Conservation (phyloP, 2,113 vertebrate species). For the Sigmodon hispidus region DNA sequence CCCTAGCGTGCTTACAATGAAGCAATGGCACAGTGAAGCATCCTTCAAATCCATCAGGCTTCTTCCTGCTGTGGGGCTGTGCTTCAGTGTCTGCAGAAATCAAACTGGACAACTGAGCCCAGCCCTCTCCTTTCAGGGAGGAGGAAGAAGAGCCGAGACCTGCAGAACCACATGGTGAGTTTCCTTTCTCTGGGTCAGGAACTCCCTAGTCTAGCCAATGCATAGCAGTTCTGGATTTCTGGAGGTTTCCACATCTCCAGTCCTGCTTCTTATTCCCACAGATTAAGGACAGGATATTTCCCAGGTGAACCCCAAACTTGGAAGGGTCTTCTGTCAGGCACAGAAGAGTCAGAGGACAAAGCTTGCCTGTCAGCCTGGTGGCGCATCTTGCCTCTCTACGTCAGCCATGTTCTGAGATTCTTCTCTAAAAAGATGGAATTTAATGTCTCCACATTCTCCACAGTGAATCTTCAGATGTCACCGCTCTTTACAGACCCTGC, state of each 20-base stretch:
- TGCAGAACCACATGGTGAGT: rapidly evolving
- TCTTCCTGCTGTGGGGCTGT: neutral
- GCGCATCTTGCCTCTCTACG: rapidly evolving
- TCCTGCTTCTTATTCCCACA: neutral
- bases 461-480: rapidly evolving
- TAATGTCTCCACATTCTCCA: neutral
- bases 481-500: neutral
- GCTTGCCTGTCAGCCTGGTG: neutral
- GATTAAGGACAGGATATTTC: neutral
- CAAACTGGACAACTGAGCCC: neutral
- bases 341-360: neutral
- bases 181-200: neutral
- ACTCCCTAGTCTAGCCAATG: neutral
- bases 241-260: neutral
- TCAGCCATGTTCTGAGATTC: neutral
- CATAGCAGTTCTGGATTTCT: neutral
- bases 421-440: neutral
- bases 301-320: neutral
- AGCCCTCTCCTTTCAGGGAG: neutral
- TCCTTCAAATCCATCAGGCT: neutral
- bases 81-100: neutral
- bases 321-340: neutral
- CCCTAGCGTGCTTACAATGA: neutral
- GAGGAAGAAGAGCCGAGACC: too few species aligned
- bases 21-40: neutral